Evolutionary conservation across 2,797 vertebrate species (phyloP), one percentile per base, ranked within the genome.

Genomic region (Tapirus indicus): DNA sequence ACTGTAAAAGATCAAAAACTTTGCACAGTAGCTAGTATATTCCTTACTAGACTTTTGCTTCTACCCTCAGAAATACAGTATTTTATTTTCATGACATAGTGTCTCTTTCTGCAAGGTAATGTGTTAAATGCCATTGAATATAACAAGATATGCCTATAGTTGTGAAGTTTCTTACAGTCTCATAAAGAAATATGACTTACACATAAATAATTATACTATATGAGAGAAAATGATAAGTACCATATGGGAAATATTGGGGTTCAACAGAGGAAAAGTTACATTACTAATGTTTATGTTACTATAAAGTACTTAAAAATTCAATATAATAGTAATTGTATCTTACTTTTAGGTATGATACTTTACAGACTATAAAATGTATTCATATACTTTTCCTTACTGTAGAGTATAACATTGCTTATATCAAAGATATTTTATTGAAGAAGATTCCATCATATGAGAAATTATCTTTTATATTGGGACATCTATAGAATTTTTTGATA

Each of bases 181-280:
- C 58, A 77, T 95, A 92, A 92, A 97, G 75, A 71, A 66, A 54
- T 88, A 25, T 35, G 52, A 84, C 38, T 87, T 92, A 21, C 35
- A 52, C 7, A 44, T 82, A 92, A 92, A 68, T 91, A 95, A 77
- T 85, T 90, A 25, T 82, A 79, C 23, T 60, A 17, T 41, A 18
- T 86, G 2, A 18, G 25, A 88, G 20, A 68, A 84, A 64, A 54
- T 54, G 79, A 7, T 71, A 80, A 77, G 27, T 77, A 71, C 44
- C 35, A 25, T 41, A 49, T 68, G 69, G 83, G 58, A 79, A 93
- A 79, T 84, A 74, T 23, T 64, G 54, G 7, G 52, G 29, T 83
- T 85, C 71, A 83, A 84, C 87, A 86, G 11, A 35, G n/a, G 21
- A 52, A 91, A 92, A 90, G 29, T 84, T 90, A 17, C 8, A 60